Evolutionary conservation across 2,888 invertebrate species (phyloP), one percentile per base, ranked within the genome.

Genomic region (Cantharis rufa): DNA sequence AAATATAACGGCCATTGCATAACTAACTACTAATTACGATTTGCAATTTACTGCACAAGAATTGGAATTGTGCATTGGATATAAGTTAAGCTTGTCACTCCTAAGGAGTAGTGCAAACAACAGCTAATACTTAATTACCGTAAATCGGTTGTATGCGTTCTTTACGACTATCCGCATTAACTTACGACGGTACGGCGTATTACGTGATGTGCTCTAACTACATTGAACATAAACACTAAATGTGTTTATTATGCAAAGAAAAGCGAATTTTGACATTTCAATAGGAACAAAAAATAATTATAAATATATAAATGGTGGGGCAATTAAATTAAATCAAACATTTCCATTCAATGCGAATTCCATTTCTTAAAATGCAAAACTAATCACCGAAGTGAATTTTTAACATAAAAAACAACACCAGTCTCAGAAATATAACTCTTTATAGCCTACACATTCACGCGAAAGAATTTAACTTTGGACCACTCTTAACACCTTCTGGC

Each of bases 161-260:
- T 85, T 85, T 84, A 85, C 83, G 84, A 85, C 83, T 83, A 81
- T 81, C 81, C 83, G 83, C 82, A 83, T 84, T 83, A 84, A 83
- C 81, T 85, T 84, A 85, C 84, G 84, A 84, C 84, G 81, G 80
- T 80, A 84, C 81, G 83, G 82, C 80, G 80, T 80, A 82, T 82
- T 81, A 82, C 80, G 80, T 69, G 71, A 72, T 62, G 74, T 75
- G 71, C 74, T 77, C 77, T 71, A 74, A 77, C 70, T 66, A 18
- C 18, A 66, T 66, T 66, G 64, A 66, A 66, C 64, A 24, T 66
- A 66, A 66, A 66, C 64, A 66, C 64, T 66, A 18, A 66, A 66
- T 66, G 64, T 66, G n/a, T 15, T 66, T 66, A 66, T 21, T 66
- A 66, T 66, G 21, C n/a, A 18, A 66, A 66, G 64, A 21, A 66